Base-by-base conservation (phyloP, 1,140 invertebrate species). In the Bombyx mandarina region DNA sequence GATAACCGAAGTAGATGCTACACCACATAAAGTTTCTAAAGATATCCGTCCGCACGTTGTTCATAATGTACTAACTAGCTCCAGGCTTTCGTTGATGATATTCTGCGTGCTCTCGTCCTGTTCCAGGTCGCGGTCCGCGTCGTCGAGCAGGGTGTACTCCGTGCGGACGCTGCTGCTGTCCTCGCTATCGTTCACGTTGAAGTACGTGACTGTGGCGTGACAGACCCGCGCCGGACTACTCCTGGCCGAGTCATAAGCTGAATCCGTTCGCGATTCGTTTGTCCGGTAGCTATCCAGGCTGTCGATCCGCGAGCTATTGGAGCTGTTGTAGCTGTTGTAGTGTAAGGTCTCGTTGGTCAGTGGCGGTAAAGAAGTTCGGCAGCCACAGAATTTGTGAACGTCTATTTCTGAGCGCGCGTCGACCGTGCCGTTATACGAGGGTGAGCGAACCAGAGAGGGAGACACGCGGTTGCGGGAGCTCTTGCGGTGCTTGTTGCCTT, bases 101-200 rank as follows among this genome's bases (percentile, higher is more conserved):
- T 86, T 86, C 66, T 86, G 82, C 3, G 75, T 69, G 35, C 71
- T 69, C 65, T 84, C 82, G 10, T 79, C 79, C 47, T 69, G 55
- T 18, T 48, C 12, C n/a, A 56, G 43, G 45, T 66, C 61, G 7
- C 51, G 50, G 6, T 65, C 63, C 2, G 54, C 45, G 22, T 73
- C 75, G 51, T 86, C 82, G 0, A 86, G 68, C 1, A 82, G 67
- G 0, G 83, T 86, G 58, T 77, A 84, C 53, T 86, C 83, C 0
- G 83, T 86, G 50, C 75, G 69, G 45, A 86, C 80, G 57, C 83
- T 86, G 69, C 77, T 77, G 58, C 77, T 82, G 50, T 86, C 83
- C 10, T 86, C 83, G 8, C 79, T 83, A 58, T 84, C 83, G 54
- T 82, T 82, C 0, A 80, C 81, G 54, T 80, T 82, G 63, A 83